Evolutionary conservation across 2,888 invertebrate species (phyloP).

Genomic region (Tethea ocularis): DNA sequence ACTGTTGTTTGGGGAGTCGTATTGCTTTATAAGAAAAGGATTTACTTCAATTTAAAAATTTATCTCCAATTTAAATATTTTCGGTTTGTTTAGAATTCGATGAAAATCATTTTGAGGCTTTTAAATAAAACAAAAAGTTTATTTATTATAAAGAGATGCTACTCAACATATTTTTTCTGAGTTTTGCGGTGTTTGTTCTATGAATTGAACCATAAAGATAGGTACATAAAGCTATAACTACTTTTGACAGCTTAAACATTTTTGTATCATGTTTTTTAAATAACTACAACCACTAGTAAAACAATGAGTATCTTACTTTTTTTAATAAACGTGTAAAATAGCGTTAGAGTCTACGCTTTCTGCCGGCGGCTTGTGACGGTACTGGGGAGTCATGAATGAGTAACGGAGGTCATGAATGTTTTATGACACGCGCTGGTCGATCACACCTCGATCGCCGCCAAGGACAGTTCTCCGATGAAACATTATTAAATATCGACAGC

Average conservation of each 20-base stretch:
- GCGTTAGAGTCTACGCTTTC: slow-evolving; percentile 33
- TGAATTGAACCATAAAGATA: too few species aligned
- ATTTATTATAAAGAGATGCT: background rate
- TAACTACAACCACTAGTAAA: background rate
- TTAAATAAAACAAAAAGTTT: background rate
- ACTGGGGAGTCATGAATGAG: slow-evolving; percentile 70
- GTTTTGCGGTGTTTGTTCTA: too few species aligned
- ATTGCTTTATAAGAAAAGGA: slow-evolving; percentile 28
- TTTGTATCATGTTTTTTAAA: too few species aligned
- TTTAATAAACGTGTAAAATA: slow-evolving; percentile 22
- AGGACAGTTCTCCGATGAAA: slow-evolving; percentile 27
- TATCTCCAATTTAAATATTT: slow-evolving; percentile 10
- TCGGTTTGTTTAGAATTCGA: background rate
- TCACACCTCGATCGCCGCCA: slow-evolving; percentile 42
- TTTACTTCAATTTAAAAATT: slow-evolving; percentile 16
- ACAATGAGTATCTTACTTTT: background rate
- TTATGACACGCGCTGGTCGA: slow-evolving; percentile 63
- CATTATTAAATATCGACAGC: background rate
- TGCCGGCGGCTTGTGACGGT: slow-evolving; percentile 45
- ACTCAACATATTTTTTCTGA: too few species aligned
- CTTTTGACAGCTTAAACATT: too few species aligned
- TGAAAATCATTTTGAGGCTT: background rate
- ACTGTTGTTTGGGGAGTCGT: slow-evolving; percentile 47
- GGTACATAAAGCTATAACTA: too few species aligned
- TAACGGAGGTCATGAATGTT: slow-evolving; percentile 75